Percentiles rank a stretch among this genome's conserved stretches.
Conservation (phyloP, 2,797 vertebrate species). For the Psittacula echo region DNA sequence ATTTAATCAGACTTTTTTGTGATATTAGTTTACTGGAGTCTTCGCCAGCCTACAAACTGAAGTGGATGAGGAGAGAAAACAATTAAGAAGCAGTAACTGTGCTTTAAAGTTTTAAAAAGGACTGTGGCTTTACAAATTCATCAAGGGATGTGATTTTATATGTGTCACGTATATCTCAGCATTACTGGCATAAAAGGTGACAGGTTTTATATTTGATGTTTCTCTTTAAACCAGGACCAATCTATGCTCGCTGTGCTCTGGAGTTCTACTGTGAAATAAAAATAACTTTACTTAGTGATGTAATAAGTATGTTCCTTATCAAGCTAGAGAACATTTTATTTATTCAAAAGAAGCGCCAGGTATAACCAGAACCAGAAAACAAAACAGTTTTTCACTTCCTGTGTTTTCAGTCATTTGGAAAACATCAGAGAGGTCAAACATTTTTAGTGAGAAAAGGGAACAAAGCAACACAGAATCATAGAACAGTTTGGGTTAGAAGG, state of each 20-base stretch:
- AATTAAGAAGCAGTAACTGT: not conserved
- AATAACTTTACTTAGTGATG: not conserved
- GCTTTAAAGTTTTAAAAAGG: not conserved
- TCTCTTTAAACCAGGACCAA: not conserved
- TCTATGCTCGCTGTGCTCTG: not conserved
- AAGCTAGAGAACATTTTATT: not conserved
- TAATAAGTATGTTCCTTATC: not conserved
- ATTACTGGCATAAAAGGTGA: not conserved
- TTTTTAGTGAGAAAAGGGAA: not conserved
- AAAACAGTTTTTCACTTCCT: not conserved
- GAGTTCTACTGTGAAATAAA: not conserved
- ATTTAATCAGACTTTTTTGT: not conserved
- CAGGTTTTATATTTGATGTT: not conserved
- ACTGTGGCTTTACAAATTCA: not conserved
- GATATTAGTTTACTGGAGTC: not conserved
- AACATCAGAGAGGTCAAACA: not conserved
- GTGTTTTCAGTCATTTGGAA: not conserved
- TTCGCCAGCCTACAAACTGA: not conserved
- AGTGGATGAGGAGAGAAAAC: not conserved
- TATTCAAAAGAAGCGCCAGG: not conserved
- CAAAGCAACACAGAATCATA: not conserved
- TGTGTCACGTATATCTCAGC: not conserved
- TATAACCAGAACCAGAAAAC: not conserved
- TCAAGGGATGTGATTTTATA: not conserved
- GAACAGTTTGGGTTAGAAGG: not conserved